Evolutionary conservation across 2,888 invertebrate species (phyloP), one percentile per base, ranked within the genome.

Genomic region (Ophioninae sp.): DNA sequence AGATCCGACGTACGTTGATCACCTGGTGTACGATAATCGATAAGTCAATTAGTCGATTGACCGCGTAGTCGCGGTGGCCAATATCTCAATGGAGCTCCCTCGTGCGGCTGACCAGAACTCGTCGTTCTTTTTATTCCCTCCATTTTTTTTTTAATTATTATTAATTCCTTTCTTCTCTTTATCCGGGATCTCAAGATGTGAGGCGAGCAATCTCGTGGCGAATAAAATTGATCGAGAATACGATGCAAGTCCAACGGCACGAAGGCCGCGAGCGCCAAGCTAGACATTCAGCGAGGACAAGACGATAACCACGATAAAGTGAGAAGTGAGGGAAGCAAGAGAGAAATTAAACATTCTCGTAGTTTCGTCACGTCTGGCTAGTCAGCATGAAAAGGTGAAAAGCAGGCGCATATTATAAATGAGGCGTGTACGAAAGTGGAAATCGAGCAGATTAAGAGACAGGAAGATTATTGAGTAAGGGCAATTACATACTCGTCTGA

Each of bases 381-480:
- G 77, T 80, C 86, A 81, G 85, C 84, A 86, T 83, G 85, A 87
- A 87, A 85, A 85, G 86, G 87, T 88, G 88, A 90, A 89, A 89
- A 88, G 85, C 86, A 79, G 84, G 85, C 78, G 86, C 75, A 68
- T 71, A 79, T 84, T 87, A 88, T 87, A 86, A 89, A 88, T 86
- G 87, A 88, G 87, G 85, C 87, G 86, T 88, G 86, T 85, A 86
- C 72, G 86, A 88, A 88, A 89, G 88, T 89, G 87, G 77, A 89
- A 89, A 88, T 87, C 83, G 85, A 88, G 86, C 72, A 67, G 78
- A 63, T 83, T 64, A 71, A 67, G 68, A 78, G 77, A 80, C 80
- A 69, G 69, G 77, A 81, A 77, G 80, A 81, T 83, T 81, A 74
- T 81, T 81, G 81, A 77, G 83, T 69, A 77, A 83, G 80, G 80